A percentile compares a stretch with the other conserved stretches of the same genome.
Evolutionary conservation across 2,113 vertebrate genomes (phyloP).

Genomic region (Balaeniceps rex): DNA sequence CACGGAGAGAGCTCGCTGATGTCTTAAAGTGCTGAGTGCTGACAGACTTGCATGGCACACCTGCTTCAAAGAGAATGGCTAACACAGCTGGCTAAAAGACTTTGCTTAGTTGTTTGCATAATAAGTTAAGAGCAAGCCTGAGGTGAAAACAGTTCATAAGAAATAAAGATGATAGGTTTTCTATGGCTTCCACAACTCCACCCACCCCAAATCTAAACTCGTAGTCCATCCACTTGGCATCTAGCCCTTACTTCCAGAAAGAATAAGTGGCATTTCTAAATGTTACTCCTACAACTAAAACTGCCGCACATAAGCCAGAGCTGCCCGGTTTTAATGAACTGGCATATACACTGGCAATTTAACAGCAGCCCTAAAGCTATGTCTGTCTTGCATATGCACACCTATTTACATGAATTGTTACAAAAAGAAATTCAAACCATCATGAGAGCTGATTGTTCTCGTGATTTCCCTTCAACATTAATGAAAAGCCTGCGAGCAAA

Average conservation of each 20-base stretch:
- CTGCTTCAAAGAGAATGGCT: background rate
- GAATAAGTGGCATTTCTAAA: background rate
- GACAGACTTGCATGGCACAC: background rate
- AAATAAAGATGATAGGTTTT: background rate
- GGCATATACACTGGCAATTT: background rate
- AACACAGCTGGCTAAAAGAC: background rate
- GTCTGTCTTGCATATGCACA: background rate
- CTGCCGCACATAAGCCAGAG: background rate
- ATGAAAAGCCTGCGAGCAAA: conserved; percentile 15
- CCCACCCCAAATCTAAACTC: background rate
- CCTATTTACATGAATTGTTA: background rate
- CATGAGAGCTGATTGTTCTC: background rate
- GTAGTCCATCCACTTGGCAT: background rate
- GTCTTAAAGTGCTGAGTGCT: background rate
- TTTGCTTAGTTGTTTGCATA: background rate
- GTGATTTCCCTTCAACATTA: background rate
- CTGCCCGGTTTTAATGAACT: background rate
- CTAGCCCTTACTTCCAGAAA: background rate
- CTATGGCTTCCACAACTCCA: background rate
- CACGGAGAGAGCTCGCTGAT: background rate
- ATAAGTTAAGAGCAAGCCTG: background rate
- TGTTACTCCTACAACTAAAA: background rate
- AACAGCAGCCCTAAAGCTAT: conserved; percentile 10
- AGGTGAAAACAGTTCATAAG: background rate
- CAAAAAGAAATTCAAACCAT: conserved; percentile 20